Conservation (phyloP, 2,113 vertebrate genomes). For the Calidris pugnax region DNA sequence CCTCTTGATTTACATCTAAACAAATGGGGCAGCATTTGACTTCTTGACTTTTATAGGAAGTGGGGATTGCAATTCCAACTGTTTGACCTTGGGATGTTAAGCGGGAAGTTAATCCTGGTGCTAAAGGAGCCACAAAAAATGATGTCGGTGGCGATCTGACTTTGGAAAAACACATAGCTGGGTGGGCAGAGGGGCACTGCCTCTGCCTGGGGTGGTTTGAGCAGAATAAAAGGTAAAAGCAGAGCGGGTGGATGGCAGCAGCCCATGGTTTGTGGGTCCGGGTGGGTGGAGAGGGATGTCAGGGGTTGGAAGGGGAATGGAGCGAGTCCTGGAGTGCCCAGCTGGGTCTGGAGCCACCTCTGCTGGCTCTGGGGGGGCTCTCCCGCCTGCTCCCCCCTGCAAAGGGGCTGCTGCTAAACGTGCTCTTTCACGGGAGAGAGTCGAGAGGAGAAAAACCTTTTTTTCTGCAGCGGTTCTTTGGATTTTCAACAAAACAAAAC, state of each 20-base stretch:
- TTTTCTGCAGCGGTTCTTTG: neutral
- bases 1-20: neutral
- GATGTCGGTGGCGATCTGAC: neutral
- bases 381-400: neutral
- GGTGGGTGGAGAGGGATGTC: neutral
- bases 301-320: neutral
- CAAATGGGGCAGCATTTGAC: neutral
- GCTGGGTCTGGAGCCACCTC: neutral
- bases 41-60: neutral
- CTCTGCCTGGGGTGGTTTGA: rapidly evolving
- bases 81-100: neutral
- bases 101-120: neutral
- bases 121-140: neutral
- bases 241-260: rapidly evolving
- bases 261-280: rapidly evolving
- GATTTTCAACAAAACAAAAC: neutral
- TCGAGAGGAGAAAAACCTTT: neutral
- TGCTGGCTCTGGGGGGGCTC: neutral
- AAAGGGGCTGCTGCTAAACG: neutral
- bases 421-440: neutral
- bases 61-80: neutral
- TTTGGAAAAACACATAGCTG: rapidly evolving
- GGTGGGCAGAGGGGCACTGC: neutral
- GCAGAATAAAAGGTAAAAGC: neutral
- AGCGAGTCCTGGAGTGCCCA: rapidly evolving